phyloP scores from a whole-genome alignment of 2,797 vertebrate genomes.

The Acanthurus lineatus region DNA sequence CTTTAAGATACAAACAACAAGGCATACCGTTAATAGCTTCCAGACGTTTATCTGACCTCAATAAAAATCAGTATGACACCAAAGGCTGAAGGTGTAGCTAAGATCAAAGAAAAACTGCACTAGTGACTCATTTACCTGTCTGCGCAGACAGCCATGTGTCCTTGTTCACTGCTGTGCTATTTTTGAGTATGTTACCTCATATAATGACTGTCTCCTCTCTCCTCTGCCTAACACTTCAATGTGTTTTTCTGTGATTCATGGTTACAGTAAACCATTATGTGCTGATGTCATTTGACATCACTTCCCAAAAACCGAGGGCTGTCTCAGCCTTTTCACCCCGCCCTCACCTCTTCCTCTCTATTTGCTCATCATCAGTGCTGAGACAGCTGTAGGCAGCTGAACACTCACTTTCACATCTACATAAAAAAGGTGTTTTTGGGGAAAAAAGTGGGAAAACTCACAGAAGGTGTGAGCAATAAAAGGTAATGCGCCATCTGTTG shows the following conservation, averaged over 20 bases:
- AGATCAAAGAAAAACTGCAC: constrained; percentile 64
- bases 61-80: constrained; percentile 53
- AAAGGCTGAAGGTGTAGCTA: constrained; percentile 45
- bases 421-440: constrained; percentile 80
- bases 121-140: constrained; percentile 70
- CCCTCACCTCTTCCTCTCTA: constrained; percentile 73
- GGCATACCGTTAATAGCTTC: constrained; percentile 59
- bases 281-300: constrained; percentile 84
- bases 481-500: constrained; percentile 97
- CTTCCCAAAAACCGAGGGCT: constrained; percentile 80
- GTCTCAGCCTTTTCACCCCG: constrained; percentile 72
- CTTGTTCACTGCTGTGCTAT: constrained; percentile 69
- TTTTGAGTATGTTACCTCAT: constrained; percentile 73
- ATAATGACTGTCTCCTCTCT: constrained; percentile 68
- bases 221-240: constrained; percentile 70
- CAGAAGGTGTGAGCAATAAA: constrained; percentile 99
- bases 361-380: constrained; percentile 70
- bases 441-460: constrained; percentile 82
- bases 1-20: constrained; percentile 61
- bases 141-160: constrained; percentile 64
- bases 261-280: constrained; percentile 84
- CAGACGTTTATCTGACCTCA: constrained; percentile 64
- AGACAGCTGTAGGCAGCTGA: constrained; percentile 76
- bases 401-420: constrained; percentile 74
- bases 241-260: constrained; percentile 81